Evolutionary conservation across 1,140 invertebrate species (phyloP).

Genomic region (Pomphorhynchus laevis): DNA sequence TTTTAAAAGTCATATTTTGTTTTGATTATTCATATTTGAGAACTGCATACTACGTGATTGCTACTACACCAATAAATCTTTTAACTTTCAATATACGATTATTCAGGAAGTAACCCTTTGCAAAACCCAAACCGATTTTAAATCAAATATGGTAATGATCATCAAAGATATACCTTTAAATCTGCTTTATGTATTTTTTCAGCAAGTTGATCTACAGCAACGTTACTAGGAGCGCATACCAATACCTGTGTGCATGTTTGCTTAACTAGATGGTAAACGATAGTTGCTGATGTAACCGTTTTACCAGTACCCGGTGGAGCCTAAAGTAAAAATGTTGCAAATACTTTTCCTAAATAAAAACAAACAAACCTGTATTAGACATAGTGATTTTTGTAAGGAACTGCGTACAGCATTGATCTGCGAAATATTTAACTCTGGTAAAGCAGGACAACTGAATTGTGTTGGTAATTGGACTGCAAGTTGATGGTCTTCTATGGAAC

Average conservation of each 20-base stretch:
- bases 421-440: constrained; percentile 79
- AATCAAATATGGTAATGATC: no score
- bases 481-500: constrained; percentile 72
- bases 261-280: constrained; percentile 84
- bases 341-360: no score
- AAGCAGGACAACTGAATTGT: constrained; percentile 69
- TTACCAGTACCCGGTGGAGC: constrained; percentile 63
- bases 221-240: constrained; percentile 91
- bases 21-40: no score
- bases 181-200: constrained; percentile 93
- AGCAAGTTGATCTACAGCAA: constrained; percentile 86
- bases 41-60: no score
- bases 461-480: constrained; percentile 46
- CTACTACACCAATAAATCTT: no score
- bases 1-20: no score
- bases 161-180: no score
- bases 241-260: constrained; percentile 57
- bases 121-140: no score
- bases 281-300: constrained; percentile 91
- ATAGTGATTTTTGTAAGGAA: constrained; percentile 68
- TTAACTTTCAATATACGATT: no score
- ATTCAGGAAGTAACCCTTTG: no score
- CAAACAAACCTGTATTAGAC: constrained; percentile 80
- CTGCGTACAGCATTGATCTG: constrained; percentile 97
- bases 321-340: no score